These are phyloP conservation scores for Rousettus leschenaultii DNA, from an alignment of 2,113 vertebrate species.

Conservation along the genomic window DNA sequence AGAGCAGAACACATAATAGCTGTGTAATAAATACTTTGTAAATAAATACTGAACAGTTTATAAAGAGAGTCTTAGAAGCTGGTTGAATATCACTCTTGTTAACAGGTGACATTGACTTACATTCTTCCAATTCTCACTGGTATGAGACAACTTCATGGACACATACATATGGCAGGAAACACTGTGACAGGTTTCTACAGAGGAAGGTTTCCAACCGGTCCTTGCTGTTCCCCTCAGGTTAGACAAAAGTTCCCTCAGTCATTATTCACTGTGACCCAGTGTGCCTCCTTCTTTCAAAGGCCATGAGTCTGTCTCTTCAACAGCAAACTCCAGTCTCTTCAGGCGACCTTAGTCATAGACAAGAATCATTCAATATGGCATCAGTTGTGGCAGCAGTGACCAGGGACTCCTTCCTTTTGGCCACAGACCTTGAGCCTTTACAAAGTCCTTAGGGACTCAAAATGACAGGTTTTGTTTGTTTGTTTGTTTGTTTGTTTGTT, in stretches of 20 bases:
- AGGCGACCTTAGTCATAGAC: neutral
- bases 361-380: neutral
- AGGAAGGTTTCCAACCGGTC: neutral
- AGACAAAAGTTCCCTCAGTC: neutral
- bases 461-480: neutral
- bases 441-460: neutral
- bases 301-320: neutral
- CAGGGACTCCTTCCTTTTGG: neutral
- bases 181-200: neutral
- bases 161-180: neutral
- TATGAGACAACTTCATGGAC: neutral
- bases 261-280: neutral
- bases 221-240: neutral
- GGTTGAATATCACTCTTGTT: slow-evolving; percentile 24
- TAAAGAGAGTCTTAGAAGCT: slow-evolving; percentile 48
- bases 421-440: neutral
- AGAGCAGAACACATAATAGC: neutral
- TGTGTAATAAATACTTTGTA: neutral
- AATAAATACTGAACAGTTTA: neutral
- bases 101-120: neutral
- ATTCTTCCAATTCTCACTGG: neutral
- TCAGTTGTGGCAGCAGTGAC: neutral
- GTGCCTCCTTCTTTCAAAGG: neutral
- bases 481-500: too few relatives aligned
- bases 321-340: neutral